Evolutionary conservation across 2,888 invertebrate species (phyloP), one percentile per base, ranked within the genome.

Genomic region (Mycalesis mineus): DNA sequence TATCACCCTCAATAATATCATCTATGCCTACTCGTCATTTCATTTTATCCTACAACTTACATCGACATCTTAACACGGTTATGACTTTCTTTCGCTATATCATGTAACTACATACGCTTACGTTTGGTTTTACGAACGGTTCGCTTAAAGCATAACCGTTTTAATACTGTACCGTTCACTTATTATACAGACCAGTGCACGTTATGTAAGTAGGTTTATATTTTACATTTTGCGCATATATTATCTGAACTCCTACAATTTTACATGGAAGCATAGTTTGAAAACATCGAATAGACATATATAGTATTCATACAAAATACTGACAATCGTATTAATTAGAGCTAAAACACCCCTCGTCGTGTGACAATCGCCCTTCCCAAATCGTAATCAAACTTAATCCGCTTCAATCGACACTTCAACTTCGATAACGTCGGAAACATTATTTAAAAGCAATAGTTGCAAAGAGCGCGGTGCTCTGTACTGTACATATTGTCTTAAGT

Each of bases 361-460:
- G 85, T 86, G 79, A 84, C 85, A 76, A 84, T 82, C 86, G 87
- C 86, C 87, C 85, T 68, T 75, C 69, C 85, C 81, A 85, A 85
- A 81, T 76, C 82, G 83, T 84, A 77, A 75, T 77, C 72, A 68
- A 66, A 63, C 65, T 68, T 1, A 74, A 70, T 75, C 71, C 67
- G 81, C 80, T 78, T 80, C 76, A 50, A 17, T 31, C 66, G 61
- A 64, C 74, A 75, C 75, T 79, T 77, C 76, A 78, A 75, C 77
- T 75, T 52, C 65, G 65, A 63, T 63, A 55, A 56, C 61, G 54
- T 53, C 48, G 57, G 33, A 39, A 40, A n/a, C 13, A 42, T 29
- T 6, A 33, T 9, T 33, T 11, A 36, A 36, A 11, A 1, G 36
- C 29, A 14, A 22, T 57, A 17, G 31, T 48, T 47, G 29, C 31